Conservation (phyloP, 1,140 invertebrate species). For the Diprion similis region DNA sequence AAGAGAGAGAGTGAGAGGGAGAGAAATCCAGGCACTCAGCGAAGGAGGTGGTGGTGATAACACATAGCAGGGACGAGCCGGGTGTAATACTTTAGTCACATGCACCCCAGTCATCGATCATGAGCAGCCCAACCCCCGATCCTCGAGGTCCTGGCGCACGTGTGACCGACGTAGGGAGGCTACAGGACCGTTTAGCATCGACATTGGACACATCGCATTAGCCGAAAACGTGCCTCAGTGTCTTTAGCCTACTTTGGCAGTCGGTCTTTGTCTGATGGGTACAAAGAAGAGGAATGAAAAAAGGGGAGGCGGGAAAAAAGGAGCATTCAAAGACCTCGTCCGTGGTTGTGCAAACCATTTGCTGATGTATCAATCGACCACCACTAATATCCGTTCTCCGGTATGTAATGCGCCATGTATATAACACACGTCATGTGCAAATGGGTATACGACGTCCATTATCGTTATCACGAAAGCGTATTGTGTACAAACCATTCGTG, state of each 20-base stretch:
- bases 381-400: too few species aligned
- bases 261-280: neutral
- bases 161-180: neutral
- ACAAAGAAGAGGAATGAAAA: neutral
- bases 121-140: neutral
- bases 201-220: neutral
- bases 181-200: too few species aligned
- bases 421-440: too few species aligned
- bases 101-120: slow-evolving; percentile 1
- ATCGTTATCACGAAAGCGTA: too few species aligned
- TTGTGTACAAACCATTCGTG: too few species aligned
- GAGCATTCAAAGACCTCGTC: neutral
- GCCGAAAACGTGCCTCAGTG: neutral
- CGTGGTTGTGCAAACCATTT: too few species aligned
- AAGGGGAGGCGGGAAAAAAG: neutral
- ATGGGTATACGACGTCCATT: too few species aligned
- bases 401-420: too few species aligned
- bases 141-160: neutral
- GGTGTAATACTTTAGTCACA: slow-evolving; percentile 7
- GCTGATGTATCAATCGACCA: too few species aligned
- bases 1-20: neutral
- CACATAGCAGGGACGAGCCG: neutral
- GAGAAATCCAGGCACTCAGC: neutral
- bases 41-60: neutral
- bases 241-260: neutral